Percentiles rank a stretch among this genome's conserved stretches.
These are phyloP conservation scores for Mus caroli DNA, from an alignment of 2,797 vertebrate species.

Conservation along the genomic window DNA sequence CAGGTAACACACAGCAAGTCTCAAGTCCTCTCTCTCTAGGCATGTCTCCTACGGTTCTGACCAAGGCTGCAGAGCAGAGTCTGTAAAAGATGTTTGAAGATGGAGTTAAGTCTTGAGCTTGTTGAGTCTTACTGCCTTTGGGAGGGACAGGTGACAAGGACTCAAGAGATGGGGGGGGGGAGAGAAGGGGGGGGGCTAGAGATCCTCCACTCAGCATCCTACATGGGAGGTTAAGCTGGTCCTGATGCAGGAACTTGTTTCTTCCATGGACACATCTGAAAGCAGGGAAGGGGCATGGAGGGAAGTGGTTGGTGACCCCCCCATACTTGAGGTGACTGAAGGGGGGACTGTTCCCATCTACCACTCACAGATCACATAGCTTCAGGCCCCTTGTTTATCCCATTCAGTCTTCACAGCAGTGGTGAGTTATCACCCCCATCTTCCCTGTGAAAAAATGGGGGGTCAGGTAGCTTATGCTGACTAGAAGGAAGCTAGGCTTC, in stretches of 20 bases:
- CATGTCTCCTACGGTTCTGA: background rate
- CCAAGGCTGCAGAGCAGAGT: background rate
- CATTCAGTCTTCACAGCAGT: background rate
- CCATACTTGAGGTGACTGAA: background rate
- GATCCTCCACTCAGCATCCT: background rate
- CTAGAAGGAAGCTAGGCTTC: background rate
- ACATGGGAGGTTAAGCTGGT: background rate
- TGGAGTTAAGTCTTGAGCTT: background rate
- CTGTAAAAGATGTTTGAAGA: background rate
- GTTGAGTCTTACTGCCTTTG: background rate
- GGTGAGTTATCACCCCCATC: background rate
- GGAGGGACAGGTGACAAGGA: background rate
- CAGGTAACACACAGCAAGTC: too few relatives aligned
- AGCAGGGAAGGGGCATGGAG: background rate
- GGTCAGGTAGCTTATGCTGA: accelerated
- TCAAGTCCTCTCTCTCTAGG: background rate
- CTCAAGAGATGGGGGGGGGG: background rate
- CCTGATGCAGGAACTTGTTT: background rate
- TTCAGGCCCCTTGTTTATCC: background rate
- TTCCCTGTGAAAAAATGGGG: background rate
- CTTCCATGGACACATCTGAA: background rate
- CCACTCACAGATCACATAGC: background rate
- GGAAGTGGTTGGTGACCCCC: background rate
- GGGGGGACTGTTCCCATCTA: background rate
- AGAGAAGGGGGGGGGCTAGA: background rate